Evolutionary conservation across 2,888 invertebrate genomes (phyloP).

Genomic region (Ophion slaviceki): DNA sequence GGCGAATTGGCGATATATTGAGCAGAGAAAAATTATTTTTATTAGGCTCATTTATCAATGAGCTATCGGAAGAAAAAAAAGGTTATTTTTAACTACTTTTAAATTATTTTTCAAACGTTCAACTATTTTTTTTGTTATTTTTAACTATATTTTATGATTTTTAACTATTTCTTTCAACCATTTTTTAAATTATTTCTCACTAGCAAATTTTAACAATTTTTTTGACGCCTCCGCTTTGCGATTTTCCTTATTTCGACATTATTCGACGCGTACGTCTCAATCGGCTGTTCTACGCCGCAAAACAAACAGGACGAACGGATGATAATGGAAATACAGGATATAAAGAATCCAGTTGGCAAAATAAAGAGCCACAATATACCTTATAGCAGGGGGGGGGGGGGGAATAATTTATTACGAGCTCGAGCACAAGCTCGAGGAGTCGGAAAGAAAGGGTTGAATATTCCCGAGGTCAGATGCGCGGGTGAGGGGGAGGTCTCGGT

Average conservation of each 20-base stretch:
- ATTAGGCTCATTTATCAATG: not conserved
- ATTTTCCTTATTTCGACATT: not conserved
- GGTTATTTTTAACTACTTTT: too few relatives aligned
- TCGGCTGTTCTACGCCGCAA: not conserved
- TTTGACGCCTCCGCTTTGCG: too few relatives aligned
- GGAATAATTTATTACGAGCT: conserved; percentile 56
- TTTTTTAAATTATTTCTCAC: too few relatives aligned
- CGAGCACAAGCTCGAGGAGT: conserved; percentile 9
- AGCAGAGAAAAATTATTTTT: not conserved
- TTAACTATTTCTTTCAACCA: too few relatives aligned
- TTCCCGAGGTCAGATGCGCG: conserved; percentile 54
- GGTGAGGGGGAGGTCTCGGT: conserved; percentile 23
- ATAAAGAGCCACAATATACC: conserved; percentile 22
- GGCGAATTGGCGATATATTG: not conserved
- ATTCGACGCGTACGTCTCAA: conserved; percentile 1
- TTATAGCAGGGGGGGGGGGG: conserved; percentile 32
- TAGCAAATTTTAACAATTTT: too few relatives aligned
- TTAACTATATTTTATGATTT: too few relatives aligned
- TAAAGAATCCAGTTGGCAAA: conserved; percentile 20
- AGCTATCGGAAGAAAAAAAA: too few relatives aligned
- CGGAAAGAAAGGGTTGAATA: conserved; percentile 61
- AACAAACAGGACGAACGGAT: conserved; percentile 10
- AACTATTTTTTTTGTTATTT: too few relatives aligned
- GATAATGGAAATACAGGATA: conserved; percentile 9
- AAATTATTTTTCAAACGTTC: too few relatives aligned